A percentile compares a stretch with the other conserved stretches of the same genome.
phyloP scores from a whole-genome alignment of 1,140 invertebrate genomes.

The Lordiphosa stackelbergi region DNA sequence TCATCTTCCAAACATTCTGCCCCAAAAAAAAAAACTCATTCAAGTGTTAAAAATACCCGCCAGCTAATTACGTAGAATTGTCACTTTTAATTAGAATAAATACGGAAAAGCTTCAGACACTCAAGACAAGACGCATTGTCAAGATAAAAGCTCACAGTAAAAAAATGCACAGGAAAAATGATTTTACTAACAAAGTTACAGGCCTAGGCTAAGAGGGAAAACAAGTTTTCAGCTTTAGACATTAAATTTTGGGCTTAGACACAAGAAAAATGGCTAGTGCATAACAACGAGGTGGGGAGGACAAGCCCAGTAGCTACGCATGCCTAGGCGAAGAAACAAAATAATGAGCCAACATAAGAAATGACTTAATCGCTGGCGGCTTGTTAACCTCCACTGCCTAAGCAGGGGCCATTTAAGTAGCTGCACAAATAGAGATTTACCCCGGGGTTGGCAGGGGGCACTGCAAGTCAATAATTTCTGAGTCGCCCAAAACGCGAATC shows the following conservation, averaged over 20 bases:
- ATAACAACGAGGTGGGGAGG: constrained; percentile 6
- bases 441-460: constrained; percentile 20
- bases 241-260: constrained; percentile 66
- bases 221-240: constrained; percentile 41
- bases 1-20: constrained; percentile 5
- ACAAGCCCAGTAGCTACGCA: constrained; percentile 51
- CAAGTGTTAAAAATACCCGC: constrained; percentile 48
- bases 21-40: constrained; percentile 33
- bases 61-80: constrained; percentile 72
- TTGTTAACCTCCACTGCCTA: constrained; percentile 56
- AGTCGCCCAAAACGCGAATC: constrained; percentile 49
- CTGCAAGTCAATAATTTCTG: constrained; percentile 65
- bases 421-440: constrained; percentile 74
- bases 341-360: constrained; percentile 71
- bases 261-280: constrained; percentile 30
- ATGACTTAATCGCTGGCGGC: constrained; percentile 73
- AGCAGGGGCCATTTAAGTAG: constrained; percentile 59
- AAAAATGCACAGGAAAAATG: constrained; percentile 18
- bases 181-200: constrained; percentile 55
- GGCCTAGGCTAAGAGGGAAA: constrained; percentile 33
- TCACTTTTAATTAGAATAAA: constrained; percentile 74
- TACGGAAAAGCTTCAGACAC: constrained; percentile 17
- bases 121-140: constrained; percentile 41
- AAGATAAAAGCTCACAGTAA: constrained; percentile 44
- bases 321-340: constrained; percentile 19